Base-by-base conservation (phyloP, 2,113 vertebrate species). In the Rynchops niger region DNA sequence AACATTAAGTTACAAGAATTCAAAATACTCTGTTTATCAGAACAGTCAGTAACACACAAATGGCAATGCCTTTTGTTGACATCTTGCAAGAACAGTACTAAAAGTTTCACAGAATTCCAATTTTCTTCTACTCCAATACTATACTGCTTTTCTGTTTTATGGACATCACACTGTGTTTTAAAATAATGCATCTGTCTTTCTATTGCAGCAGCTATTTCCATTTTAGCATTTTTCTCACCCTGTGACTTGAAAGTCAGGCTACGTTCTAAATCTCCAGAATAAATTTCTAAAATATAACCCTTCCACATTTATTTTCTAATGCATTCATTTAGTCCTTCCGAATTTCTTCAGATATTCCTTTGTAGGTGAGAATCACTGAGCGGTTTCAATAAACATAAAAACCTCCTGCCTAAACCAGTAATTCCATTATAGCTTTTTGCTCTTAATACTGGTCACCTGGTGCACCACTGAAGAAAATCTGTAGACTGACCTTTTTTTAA, bases 191-290 rank as follows among this genome's bases (percentile, higher is more conserved):
- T 74, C 63, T 87, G 30, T 59, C 72, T 90, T 74, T 69, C 81
- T 74, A 56, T 55, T 50, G 82, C 80, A 88, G 86, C 78, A 93
- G 52, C 59, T 71, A 95, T 84, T 95, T 91, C 69, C 86, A 83
- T 91, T 97, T 92, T 84, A 49, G 67, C 47, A 67, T 81, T 95
- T 93, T 94, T 94, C 83, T 94, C 82, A 91, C 80, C 86, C 42
- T 81, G 72, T 94, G 86, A 91, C 94, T 96, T 87, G 47, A 71
- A 94, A 94, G 69, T 63, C 89, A 89, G 77, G 61, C 69, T 90
- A 97, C 16, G 6, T 90, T 92, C 71, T 61, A 53, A 72, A 91
- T 82, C 66, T 86, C 80, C 55, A 82, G 79, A 94, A 95, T 85
- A 91, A 71, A 93, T 82, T 95, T 88, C 80, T 76, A 76, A 95